Conservation (phyloP, 1,140 invertebrate genomes). For the Sitophilus oryzae region DNA sequence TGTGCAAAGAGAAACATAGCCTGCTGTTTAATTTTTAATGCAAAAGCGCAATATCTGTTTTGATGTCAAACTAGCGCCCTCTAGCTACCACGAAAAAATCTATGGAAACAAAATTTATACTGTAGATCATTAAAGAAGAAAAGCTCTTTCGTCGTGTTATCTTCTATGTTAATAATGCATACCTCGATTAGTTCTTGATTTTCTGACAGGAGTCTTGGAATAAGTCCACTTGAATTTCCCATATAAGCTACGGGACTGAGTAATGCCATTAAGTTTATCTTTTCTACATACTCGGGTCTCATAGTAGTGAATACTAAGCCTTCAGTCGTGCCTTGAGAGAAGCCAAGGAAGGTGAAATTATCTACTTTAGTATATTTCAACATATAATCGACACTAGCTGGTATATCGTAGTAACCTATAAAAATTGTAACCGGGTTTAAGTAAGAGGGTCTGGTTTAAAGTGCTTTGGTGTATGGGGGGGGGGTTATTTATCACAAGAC, state of each 20-base stretch:
- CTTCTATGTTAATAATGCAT: conserved; percentile 5
- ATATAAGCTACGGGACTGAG: conserved; percentile 55
- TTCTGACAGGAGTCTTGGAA: conserved; percentile 4
- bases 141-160: too few relatives aligned
- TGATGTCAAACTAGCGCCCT: too few relatives aligned
- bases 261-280: conserved; percentile 49
- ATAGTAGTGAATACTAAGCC: conserved; percentile 51
- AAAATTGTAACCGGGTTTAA: too few relatives aligned
- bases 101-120: too few relatives aligned
- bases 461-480: too few relatives aligned
- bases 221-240: conserved; percentile 13
- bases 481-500: too few relatives aligned
- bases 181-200: conserved; percentile 9
- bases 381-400: conserved; percentile 56
- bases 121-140: too few relatives aligned
- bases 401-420: conserved; percentile 62
- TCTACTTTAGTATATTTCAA: conserved; percentile 46
- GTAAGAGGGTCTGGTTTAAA: too few relatives aligned
- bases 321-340: conserved; percentile 54
- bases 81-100: too few relatives aligned
- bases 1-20: too few relatives aligned
- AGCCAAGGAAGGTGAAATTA: conserved; percentile 51
- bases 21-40: too few relatives aligned
- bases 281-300: conserved; percentile 50
- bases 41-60: too few relatives aligned